Evolutionary conservation across 2,888 invertebrate genomes (phyloP), one percentile per base, ranked within the genome.

Genomic region (Hirtodrosophila alboralis): DNA sequence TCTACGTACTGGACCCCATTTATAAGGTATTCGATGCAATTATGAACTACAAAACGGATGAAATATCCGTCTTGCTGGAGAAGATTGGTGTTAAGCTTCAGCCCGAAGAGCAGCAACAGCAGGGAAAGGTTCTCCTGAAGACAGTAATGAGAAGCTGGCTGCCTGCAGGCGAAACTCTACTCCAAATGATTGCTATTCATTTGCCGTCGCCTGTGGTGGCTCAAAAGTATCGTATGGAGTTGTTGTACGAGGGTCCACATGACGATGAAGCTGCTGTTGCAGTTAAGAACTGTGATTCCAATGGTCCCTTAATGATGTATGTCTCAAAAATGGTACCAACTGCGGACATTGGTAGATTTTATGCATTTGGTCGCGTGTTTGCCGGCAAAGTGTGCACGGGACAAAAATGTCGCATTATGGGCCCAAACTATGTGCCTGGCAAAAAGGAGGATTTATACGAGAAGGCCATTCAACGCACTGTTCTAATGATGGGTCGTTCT

Each of bases 101-200:
- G 89, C 94, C 95, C 78, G 99, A 99, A 90, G 99, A 99, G 89
- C 94, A 95, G 89, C 98, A 99, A 69, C 96, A 97, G 91, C 97
- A 98, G 77, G 98, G 98, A 84, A 99, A 99, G 91, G 95, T 95
- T 63, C 92, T 99, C 67, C 93, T 99, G 84, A 99, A 99, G 93
- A 95, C 96, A 76, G 96, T 99, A 68, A 99, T 99, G 99, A 95
- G 99, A 85, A 96, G 96, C 62, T 99, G 99, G 99, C 93, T 99
- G 91, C 99, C 99, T 48, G 99, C 99, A 90, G 99, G 99, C 81
- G 99, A 99, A 91, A 98, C 99, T 87, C 92, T 99, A 87, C 96
- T 99, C 92, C 98, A 99, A 94, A 99, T 99, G 99, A 99, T 99
- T 92, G 97, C 98, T 92, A 98, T 99, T 91, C 99, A 99, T 91